Percentiles rank a stretch among this genome's conserved stretches.
phyloP scores from a whole-genome alignment of 2,797 vertebrate genomes.

The Orientallactaga sibirica region DNA sequence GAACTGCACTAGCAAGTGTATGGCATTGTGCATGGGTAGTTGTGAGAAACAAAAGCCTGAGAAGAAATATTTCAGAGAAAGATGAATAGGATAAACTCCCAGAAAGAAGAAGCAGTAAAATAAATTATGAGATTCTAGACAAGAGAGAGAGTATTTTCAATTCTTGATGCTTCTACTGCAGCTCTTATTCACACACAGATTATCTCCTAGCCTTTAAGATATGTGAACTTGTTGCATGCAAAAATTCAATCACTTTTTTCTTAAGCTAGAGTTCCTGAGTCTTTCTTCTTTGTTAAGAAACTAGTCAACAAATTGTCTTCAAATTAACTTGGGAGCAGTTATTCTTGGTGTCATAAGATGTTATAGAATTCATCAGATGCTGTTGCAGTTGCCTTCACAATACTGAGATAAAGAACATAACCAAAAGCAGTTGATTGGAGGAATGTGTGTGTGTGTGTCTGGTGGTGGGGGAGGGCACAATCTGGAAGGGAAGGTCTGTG shows the following conservation, averaged over 20 bases:
- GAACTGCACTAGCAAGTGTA: neutral
- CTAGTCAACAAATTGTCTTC: neutral
- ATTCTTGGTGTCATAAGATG: neutral
- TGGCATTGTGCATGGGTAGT: neutral
- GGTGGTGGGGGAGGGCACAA: no score
- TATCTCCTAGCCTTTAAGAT: neutral
- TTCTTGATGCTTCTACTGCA: conserved; percentile 21
- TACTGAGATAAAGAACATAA: no score
- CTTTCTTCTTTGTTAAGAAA: conserved; percentile 21
- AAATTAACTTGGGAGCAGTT: conserved; percentile 23
- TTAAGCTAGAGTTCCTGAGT: neutral
- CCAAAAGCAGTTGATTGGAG: no score
- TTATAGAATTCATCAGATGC: neutral
- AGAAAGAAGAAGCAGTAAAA: neutral
- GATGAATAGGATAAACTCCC: neutral
- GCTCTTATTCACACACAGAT: conserved; percentile 5
- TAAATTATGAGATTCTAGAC: neutral
- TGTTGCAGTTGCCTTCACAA: no score
- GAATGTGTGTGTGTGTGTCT: no score
- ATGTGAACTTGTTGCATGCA: neutral
- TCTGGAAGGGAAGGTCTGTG: no score
- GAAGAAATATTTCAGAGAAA: neutral
- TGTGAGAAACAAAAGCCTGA: neutral
- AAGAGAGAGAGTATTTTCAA: neutral
- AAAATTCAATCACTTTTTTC: conserved; percentile 35